Conservation (phyloP, 2,113 vertebrate species). For the Speoplatyrhinus poulsoni region DNA sequence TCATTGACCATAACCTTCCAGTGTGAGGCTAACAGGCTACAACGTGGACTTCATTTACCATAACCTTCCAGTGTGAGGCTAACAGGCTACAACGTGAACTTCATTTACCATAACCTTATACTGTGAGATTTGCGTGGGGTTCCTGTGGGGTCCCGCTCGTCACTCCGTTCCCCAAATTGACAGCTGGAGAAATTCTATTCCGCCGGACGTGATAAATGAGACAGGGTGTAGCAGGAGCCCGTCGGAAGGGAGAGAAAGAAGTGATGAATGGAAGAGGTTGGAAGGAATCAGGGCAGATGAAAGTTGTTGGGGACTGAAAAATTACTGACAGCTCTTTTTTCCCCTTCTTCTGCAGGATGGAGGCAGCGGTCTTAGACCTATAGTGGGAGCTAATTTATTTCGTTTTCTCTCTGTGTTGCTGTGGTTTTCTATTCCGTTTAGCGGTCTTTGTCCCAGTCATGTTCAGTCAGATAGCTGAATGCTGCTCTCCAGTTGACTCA, state of each 20-base stretch:
- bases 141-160: conserved; percentile 65
- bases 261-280: conserved; percentile 72
- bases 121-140: conserved; percentile 66
- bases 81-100: conserved; percentile 2
- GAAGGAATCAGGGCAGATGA: conserved; percentile 76
- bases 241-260: conserved; percentile 60
- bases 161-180: conserved; percentile 78
- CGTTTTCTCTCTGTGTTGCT: conserved; percentile 24
- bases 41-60: no score
- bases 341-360: conserved; percentile 52
- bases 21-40: no score
- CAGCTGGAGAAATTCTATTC: conserved; percentile 76
- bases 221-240: conserved; percentile 54
- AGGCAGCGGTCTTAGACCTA: conserved; percentile 38
- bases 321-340: conserved; percentile 71
- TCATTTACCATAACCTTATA: conserved; percentile 62
- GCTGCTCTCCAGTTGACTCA: no score
- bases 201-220: conserved; percentile 71
- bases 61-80: background rate
- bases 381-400: conserved; percentile 10
- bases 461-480: no score
- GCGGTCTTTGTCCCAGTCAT: no score
- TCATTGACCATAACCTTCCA: no score
- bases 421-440: background rate
- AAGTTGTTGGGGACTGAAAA: conserved; percentile 73